Percentiles rank a stretch among this genome's conserved stretches.
Conservation (phyloP, 2,888 invertebrate genomes). For the Dione juno region DNA sequence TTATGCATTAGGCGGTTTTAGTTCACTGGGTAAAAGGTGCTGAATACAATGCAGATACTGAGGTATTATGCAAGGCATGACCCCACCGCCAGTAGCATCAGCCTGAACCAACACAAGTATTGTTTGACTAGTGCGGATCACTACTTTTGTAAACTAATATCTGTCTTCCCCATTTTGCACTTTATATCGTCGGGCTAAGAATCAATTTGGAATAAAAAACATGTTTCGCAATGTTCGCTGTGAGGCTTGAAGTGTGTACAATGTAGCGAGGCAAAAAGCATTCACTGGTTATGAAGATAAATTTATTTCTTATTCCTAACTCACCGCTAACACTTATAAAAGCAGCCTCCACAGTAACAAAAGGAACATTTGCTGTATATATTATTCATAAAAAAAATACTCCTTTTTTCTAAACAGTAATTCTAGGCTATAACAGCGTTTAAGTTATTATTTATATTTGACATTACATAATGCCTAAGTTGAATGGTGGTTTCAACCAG, state of each 20-base stretch:
- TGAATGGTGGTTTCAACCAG: neutral
- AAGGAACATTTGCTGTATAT: slow-evolving; percentile 10
- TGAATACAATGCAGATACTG: slow-evolving; percentile 59
- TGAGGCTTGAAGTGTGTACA: slow-evolving; percentile 58
- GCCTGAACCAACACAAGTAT: slow-evolving; percentile 70
- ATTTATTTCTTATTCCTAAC: slow-evolving; percentile 60
- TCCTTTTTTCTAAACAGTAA: neutral
- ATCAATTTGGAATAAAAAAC: slow-evolving; percentile 51
- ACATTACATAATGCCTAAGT: neutral
- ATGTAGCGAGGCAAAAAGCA: slow-evolving; percentile 56
- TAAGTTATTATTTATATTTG: slow-evolving; percentile 17
- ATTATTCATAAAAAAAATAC: neutral
- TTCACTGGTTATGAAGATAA: slow-evolving; percentile 59
- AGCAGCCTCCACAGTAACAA: slow-evolving; percentile 8
- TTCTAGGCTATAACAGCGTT: neutral
- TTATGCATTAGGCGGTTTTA: slow-evolving; percentile 40
- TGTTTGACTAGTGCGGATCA: slow-evolving; percentile 69
- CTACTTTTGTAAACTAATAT: slow-evolving; percentile 61
- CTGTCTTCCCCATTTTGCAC: slow-evolving; percentile 50
- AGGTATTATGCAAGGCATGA: slow-evolving; percentile 64
- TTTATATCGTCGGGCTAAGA: slow-evolving; percentile 53
- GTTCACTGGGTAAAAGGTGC: slow-evolving; percentile 52
- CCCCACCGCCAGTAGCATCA: slow-evolving; percentile 64
- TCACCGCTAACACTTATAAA: slow-evolving; percentile 48
- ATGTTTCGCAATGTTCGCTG: slow-evolving; percentile 50